phyloP scores from a whole-genome alignment of 2,113 vertebrate species.

The Terrapene triunguis region DNA sequence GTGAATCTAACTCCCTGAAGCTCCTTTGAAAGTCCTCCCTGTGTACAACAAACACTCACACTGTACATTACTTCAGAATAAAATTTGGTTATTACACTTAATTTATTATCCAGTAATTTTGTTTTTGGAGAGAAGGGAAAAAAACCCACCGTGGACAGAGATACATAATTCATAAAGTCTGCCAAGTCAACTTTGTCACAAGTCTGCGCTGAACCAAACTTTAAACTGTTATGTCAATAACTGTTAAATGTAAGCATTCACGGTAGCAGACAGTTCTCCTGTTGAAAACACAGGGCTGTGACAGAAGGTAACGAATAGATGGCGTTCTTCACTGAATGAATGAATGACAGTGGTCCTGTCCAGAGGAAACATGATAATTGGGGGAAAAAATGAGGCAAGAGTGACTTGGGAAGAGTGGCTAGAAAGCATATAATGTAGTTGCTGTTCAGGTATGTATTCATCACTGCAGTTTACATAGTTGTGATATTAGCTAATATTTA shows the following conservation, averaged over 20 bases:
- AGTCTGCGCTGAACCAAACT: constrained; percentile 74
- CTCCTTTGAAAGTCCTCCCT: neutral
- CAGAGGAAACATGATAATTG: constrained; percentile 79
- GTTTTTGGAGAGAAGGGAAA: constrained; percentile 22
- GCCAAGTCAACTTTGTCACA: constrained; percentile 68
- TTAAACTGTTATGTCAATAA: constrained; percentile 68
- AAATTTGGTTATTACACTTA: neutral
- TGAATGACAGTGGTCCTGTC: constrained; percentile 71
- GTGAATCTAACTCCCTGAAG: neutral
- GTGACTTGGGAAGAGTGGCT: constrained; percentile 67
- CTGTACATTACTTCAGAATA: neutral
- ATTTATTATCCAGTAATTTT: constrained; percentile 49
- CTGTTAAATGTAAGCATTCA: constrained; percentile 77
- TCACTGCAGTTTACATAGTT: constrained; percentile 63
- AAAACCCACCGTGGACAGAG: constrained; percentile 10
- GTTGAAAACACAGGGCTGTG: constrained; percentile 37
- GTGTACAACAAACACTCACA: neutral
- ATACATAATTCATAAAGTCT: neutral
- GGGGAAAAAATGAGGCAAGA: constrained; percentile 77
- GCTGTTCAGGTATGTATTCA: constrained; percentile 62
- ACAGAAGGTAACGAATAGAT: constrained; percentile 78
- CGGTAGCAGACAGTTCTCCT: constrained; percentile 48
- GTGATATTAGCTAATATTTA: constrained; percentile 73
- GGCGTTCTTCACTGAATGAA: constrained; percentile 53
- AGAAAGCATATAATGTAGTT: constrained; percentile 45